Evolutionary conservation across 2,113 vertebrate genomes (phyloP).

Genomic region (Eleginops maclovinus): DNA sequence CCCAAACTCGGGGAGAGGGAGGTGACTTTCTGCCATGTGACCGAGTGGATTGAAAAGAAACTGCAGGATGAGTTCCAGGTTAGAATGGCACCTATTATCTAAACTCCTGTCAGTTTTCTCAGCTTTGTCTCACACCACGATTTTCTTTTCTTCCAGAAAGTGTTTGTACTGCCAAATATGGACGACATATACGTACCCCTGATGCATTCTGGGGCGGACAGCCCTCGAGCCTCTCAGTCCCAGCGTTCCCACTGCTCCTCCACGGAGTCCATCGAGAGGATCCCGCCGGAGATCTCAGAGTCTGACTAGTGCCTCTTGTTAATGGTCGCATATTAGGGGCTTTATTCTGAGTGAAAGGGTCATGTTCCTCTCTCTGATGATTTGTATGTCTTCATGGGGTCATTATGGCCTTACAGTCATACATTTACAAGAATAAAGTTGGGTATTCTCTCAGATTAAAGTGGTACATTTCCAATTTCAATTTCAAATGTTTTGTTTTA

Average conservation of each 20-base stretch:
- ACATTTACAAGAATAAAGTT: no score
- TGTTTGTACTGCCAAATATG: slow-evolving; percentile 94
- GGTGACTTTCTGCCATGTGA: slow-evolving; percentile 90
- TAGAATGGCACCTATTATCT: no score
- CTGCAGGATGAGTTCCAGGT: slow-evolving; percentile 93
- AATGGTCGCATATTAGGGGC: neutral
- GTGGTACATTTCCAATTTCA: no score
- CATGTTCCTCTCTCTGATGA: no score
- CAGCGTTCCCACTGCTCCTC: slow-evolving; percentile 48
- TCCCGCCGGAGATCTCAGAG: slow-evolving; percentile 49
- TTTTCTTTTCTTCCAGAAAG: slow-evolving; percentile 82
- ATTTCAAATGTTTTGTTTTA: no score
- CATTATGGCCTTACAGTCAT: no score
- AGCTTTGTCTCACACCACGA: no score
- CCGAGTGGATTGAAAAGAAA: slow-evolving; percentile 91
- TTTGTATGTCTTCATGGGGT: no score
- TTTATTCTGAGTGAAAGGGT: no score
- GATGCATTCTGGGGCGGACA: slow-evolving; percentile 85
- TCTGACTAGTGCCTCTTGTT: slow-evolving; percentile 66
- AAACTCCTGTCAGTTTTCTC: no score
- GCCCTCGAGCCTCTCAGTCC: slow-evolving; percentile 9
- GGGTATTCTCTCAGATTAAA: no score
- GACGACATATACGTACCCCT: slow-evolving; percentile 90
- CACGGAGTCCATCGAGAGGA: slow-evolving; percentile 68
- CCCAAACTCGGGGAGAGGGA: slow-evolving; percentile 91